A percentile compares a stretch with the other conserved stretches of the same genome.
These are phyloP conservation scores for Collichthys lucidus DNA, from an alignment of 2,113 vertebrate genomes.

Conservation along the genomic window DNA sequence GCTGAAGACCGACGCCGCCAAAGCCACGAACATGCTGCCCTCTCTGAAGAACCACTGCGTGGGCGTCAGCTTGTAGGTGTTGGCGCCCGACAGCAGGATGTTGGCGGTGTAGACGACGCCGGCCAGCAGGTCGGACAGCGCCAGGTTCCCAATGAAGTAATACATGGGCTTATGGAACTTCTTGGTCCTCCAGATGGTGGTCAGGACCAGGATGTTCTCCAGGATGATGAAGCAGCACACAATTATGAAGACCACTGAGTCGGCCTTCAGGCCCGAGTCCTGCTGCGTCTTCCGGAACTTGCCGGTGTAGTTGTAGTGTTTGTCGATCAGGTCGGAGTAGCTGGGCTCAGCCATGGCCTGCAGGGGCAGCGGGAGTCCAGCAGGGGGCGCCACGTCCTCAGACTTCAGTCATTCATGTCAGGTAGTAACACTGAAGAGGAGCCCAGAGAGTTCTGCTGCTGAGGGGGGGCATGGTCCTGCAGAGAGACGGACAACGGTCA, in stretches of 20 bases:
- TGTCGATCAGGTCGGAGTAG: constrained; percentile 89
- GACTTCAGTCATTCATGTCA: constrained; percentile 66
- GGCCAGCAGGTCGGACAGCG: constrained; percentile 95
- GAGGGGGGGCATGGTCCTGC: constrained; percentile 61
- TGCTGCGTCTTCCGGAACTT: constrained; percentile 85
- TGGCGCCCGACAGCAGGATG: constrained; percentile 94
- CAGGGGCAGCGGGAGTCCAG: constrained; percentile 58
- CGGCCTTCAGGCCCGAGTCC: constrained; percentile 87
- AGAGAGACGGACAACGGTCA: constrained; percentile 7
- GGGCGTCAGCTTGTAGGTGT: constrained; percentile 92
- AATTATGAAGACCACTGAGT: constrained; percentile 95
- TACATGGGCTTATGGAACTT: constrained; percentile 99
- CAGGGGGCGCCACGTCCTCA: constrained; percentile 71
- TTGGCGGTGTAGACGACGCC: constrained; percentile 95
- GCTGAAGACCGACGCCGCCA: constrained; percentile 97
- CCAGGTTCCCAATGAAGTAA: constrained; percentile 99
- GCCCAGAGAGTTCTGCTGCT: constrained; percentile 45
- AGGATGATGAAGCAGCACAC: constrained; percentile 98
- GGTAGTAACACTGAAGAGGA: constrained; percentile 57
- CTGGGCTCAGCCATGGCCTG: constrained; percentile 82
- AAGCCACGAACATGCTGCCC: constrained; percentile 97
- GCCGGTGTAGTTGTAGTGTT: constrained; percentile 97
- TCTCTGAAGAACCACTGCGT: constrained; percentile 96
- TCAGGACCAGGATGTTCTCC: constrained; percentile 95
- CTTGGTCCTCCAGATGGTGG: constrained; percentile 99